phyloP scores from a whole-genome alignment of 2,888 invertebrate genomes.

The Callyntrura sp. region DNA sequence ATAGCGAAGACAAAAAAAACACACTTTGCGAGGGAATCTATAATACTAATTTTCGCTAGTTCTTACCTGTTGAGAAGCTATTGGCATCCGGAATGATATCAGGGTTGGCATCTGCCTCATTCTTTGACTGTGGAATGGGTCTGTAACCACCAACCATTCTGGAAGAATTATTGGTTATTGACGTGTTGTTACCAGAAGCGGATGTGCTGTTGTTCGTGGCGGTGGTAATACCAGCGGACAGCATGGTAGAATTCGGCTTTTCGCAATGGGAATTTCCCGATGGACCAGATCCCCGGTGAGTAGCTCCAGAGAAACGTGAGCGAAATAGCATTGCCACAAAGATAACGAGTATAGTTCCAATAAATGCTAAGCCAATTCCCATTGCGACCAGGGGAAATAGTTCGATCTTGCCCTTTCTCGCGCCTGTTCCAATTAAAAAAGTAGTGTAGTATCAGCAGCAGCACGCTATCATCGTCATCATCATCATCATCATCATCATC shows the following conservation, averaged over 20 bases:
- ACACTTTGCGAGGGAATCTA: neutral
- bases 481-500: slow-evolving; percentile 43
- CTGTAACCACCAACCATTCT: slow-evolving; percentile 81
- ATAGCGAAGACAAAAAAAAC: neutral
- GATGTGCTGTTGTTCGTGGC: slow-evolving; percentile 70
- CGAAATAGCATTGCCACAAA: slow-evolving; percentile 83
- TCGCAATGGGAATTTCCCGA: slow-evolving; percentile 81
- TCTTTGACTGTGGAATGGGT: slow-evolving; percentile 81
- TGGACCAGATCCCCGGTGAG: slow-evolving; percentile 72
- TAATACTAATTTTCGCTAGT: slow-evolving; percentile 3
- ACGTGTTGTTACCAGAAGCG: slow-evolving; percentile 78
- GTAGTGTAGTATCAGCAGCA: slow-evolving; percentile 45
- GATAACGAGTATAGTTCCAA: slow-evolving; percentile 83
- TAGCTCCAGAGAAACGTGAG: slow-evolving; percentile 81
- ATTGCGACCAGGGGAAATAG: slow-evolving; percentile 83
- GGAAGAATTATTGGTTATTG: slow-evolving; percentile 76
- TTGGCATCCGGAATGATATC: slow-evolving; percentile 84
- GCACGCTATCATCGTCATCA: slow-evolving; percentile 7
- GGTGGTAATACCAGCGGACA: slow-evolving; percentile 74
- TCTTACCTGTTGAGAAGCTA: slow-evolving; percentile 83
- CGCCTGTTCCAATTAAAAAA: slow-evolving; percentile 80
- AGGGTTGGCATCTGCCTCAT: slow-evolving; percentile 83
- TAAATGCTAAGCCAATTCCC: slow-evolving; percentile 83
- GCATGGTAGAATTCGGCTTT: slow-evolving; percentile 79
- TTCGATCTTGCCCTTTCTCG: slow-evolving; percentile 83